Percentiles rank a stretch among this genome's conserved stretches.
Conservation (phyloP, 2,113 vertebrate species). For the Cromileptes altivelis region DNA sequence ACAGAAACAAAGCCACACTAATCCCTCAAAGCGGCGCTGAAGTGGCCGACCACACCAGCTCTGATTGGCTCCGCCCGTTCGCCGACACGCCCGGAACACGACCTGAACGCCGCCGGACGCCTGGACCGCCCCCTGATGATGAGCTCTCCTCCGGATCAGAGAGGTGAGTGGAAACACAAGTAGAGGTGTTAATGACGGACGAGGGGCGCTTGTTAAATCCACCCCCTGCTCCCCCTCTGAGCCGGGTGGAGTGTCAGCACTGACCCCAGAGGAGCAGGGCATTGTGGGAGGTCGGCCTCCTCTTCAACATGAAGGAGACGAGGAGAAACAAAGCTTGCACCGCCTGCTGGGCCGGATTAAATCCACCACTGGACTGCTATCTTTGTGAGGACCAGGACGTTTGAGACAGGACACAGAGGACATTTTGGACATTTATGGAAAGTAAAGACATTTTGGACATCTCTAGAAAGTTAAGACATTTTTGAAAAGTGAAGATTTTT, state of each 20-base stretch:
- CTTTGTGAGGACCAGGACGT: background rate
- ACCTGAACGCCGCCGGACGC: background rate
- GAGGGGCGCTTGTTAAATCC: constrained; percentile 63
- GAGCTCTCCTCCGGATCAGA: constrained; percentile 39
- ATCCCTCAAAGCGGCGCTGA: constrained; percentile 60
- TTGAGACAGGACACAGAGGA: background rate
- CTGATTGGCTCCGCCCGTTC: constrained; percentile 52
- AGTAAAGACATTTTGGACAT: background rate
- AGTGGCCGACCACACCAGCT: constrained; percentile 41
- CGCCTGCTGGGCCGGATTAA: constrained; percentile 21
- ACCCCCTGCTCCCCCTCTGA: constrained; percentile 9
- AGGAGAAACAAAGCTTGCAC: constrained; percentile 33
- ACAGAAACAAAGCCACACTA: constrained; percentile 48
- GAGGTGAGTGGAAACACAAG: background rate
- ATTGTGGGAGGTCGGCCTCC: constrained; percentile 62
- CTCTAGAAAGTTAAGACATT: no score
- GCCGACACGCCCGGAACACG: constrained; percentile 15
- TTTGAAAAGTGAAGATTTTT: no score
- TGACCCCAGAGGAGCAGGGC: constrained; percentile 48
- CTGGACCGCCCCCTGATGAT: background rate
- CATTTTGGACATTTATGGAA: background rate
- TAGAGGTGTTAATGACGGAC: constrained; percentile 36
- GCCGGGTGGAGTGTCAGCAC: constrained; percentile 23
- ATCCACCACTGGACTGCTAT: background rate
- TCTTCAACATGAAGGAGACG: constrained; percentile 58